phyloP scores from a whole-genome alignment of 2,113 vertebrate species.

The Callipepla squamata region DNA sequence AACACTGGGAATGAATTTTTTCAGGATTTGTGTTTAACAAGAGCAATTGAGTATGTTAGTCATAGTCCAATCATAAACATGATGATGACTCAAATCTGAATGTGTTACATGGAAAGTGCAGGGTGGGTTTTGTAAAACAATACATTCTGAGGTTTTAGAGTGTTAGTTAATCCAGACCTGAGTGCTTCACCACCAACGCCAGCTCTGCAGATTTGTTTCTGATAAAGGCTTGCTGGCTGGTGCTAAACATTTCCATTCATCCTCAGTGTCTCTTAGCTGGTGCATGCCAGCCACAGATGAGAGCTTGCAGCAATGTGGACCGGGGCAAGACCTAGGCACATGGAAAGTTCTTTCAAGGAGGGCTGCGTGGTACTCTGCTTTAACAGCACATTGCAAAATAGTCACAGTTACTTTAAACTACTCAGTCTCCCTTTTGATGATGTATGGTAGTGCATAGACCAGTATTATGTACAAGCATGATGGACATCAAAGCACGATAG shows the following conservation, averaged over 20 bases:
- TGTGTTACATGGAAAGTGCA: not conserved
- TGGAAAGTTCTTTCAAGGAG: not conserved
- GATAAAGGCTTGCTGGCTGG: not conserved
- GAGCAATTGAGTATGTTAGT: not conserved
- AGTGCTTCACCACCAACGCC: not conserved
- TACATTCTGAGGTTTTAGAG: not conserved
- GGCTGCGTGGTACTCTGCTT: not conserved
- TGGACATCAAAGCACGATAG: not conserved
- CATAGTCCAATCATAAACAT: not conserved
- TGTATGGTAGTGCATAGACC: fast-evolving
- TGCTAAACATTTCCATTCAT: not conserved
- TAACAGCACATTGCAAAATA: not conserved
- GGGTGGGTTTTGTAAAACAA: not conserved
- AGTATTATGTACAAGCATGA: not conserved
- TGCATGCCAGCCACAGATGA: fast-evolving
- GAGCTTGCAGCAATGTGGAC: not conserved
- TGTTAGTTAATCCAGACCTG: not conserved
- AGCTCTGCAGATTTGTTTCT: not conserved
- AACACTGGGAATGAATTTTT: not conserved
- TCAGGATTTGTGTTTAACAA: not conserved
- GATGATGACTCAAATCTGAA: not conserved
- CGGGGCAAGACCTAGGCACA: not conserved
- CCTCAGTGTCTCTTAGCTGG: not conserved
- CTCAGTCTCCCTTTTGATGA: not conserved
- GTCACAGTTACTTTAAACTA: not conserved